These are phyloP conservation scores for Jaculus jaculus DNA, from an alignment of 2,113 vertebrate genomes.

Conservation along the genomic window DNA sequence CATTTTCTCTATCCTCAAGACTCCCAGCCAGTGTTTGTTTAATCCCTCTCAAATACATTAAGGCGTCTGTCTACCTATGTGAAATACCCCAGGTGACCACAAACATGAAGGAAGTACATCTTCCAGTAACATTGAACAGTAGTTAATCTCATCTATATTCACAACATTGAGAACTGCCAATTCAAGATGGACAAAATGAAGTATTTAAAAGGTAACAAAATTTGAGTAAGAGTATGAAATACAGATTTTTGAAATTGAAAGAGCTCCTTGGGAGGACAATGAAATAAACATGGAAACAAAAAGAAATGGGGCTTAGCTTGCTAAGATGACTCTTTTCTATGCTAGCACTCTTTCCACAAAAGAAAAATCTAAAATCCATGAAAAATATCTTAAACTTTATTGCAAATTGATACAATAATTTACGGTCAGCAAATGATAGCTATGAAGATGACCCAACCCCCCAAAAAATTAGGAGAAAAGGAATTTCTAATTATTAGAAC, in stretches of 20 bases:
- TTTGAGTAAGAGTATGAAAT: constrained; percentile 20
- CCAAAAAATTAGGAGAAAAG: neutral
- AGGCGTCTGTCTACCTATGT: constrained; percentile 36
- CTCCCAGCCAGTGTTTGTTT: constrained; percentile 54
- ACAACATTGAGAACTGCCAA: constrained; percentile 21
- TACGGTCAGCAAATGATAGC: constrained; percentile 83
- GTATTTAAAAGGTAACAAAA: constrained; percentile 18
- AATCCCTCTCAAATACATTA: constrained; percentile 46
- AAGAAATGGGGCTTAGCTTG: neutral
- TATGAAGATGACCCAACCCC: constrained; percentile 48
- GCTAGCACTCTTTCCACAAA: constrained; percentile 57
- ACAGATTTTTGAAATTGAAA: constrained; percentile 24
- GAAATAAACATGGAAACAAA: neutral
- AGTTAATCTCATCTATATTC: neutral
- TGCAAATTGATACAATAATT: constrained; percentile 84
- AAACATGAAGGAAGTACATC: neutral
- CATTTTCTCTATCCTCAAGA: constrained; percentile 50
- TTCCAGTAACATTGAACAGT: neutral
- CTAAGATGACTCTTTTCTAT: constrained; percentile 22
- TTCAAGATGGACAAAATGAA: neutral
- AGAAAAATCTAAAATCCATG: constrained; percentile 70
- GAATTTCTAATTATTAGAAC: constrained; percentile 65
- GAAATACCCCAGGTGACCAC: constrained; percentile 35
- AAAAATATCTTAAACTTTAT: constrained; percentile 81
- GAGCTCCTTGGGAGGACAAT: neutral